Evolutionary conservation across 1,140 invertebrate species (phyloP).

Genomic region (Zaprionus ghesquierei): DNA sequence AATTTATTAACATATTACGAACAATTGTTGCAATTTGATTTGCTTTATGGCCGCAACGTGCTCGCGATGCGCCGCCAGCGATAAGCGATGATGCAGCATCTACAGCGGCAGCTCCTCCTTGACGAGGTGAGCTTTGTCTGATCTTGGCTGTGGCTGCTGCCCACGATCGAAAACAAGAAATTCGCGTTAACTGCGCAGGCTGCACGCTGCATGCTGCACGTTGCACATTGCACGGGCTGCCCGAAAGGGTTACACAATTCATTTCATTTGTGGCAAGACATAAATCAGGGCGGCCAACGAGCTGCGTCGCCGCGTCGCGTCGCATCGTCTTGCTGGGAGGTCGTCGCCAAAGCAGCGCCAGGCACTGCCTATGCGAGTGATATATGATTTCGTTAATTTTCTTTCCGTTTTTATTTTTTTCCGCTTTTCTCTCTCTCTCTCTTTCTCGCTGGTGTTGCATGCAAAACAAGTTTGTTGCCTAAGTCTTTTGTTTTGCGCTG

Average conservation of each 20-base stretch:
- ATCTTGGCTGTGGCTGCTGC: constrained; percentile 43
- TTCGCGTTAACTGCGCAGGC: constrained; percentile 63
- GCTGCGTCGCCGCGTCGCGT: constrained; percentile 34
- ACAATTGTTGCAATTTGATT: constrained; percentile 81
- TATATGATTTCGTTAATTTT: constrained; percentile 78
- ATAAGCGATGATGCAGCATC: constrained; percentile 52
- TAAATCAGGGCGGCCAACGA: constrained; percentile 78
- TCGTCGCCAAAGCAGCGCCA: constrained; percentile 44
- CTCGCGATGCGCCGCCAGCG: constrained; percentile 60
- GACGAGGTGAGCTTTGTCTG: constrained; percentile 6
- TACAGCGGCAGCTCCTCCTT: constrained; percentile 34
- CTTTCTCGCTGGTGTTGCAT: not conserved
- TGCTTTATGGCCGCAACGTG: constrained; percentile 75
- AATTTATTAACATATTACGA: constrained; percentile 81
- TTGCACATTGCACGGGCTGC: not conserved
- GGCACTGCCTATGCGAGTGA: constrained; percentile 43
- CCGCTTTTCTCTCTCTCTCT: not conserved
- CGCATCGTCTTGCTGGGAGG: constrained; percentile 63
- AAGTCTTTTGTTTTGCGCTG: constrained; percentile 59
- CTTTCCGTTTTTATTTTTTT: not conserved
- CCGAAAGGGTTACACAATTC: constrained; percentile 76
- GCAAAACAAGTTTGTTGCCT: constrained; percentile 65
- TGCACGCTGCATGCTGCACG: not conserved
- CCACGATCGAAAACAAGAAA: constrained; percentile 72
- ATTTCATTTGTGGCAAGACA: constrained; percentile 79